Evolutionary conservation across 2,113 vertebrate genomes (phyloP).

Genomic region (Strix uralensis): DNA sequence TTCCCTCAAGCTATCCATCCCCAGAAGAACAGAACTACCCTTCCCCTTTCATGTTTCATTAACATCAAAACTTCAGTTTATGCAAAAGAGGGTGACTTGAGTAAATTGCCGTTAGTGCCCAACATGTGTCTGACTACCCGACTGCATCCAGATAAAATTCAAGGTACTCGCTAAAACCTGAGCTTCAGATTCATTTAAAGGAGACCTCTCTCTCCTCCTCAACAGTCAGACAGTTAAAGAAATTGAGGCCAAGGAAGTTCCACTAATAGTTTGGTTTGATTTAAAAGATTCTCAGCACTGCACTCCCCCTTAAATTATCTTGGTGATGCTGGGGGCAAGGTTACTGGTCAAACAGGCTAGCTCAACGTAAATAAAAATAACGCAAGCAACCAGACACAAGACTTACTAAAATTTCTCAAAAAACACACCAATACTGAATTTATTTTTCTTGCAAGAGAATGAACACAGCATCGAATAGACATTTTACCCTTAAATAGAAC

Average conservation of each 20-base stretch:
- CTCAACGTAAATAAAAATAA: not conserved
- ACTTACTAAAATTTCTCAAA: not conserved
- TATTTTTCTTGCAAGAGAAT: not conserved
- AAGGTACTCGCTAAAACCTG: not conserved
- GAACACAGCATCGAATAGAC: fast-evolving
- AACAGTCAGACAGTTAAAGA: not conserved
- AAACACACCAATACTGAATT: not conserved
- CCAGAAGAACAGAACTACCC: not conserved
- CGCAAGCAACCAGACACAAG: not conserved
- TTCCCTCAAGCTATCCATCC: not conserved
- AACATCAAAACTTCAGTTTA: not conserved
- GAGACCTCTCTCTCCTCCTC: not conserved
- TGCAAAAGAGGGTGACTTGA: not conserved
- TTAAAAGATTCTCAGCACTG: not conserved
- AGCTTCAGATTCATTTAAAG: not conserved
- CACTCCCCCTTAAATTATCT: not conserved
- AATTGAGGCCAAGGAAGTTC: not conserved
- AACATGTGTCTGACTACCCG: too few relatives aligned
- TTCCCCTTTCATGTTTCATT: not conserved
- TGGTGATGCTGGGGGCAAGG: not conserved
- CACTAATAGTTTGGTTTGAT: not conserved
- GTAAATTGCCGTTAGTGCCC: not conserved
- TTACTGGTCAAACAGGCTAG: not conserved
- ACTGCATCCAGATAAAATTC: not conserved
- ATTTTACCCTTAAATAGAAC: slow-evolving; percentile 23